These are phyloP conservation scores for Rhynchomys soricoides DNA, from an alignment of 2,113 vertebrate species.

Conservation along the genomic window DNA sequence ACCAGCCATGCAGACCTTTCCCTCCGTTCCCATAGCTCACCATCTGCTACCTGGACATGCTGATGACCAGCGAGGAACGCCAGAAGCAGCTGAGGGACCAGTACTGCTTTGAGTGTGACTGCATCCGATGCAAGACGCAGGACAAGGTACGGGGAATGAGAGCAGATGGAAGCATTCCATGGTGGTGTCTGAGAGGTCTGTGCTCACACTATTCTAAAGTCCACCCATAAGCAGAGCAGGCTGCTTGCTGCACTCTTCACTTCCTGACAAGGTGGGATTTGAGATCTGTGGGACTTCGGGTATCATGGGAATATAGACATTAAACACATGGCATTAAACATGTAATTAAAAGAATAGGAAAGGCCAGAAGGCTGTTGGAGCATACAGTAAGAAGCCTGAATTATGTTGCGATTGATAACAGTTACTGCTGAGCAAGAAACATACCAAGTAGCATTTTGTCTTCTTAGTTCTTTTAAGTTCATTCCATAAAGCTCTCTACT, in stretches of 20 bases:
- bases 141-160: slow-evolving; percentile 86
- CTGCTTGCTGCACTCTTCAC: not conserved
- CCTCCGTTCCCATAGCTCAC: slow-evolving; percentile 85
- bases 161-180: not conserved
- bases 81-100: slow-evolving; percentile 87
- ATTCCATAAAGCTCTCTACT: not conserved
- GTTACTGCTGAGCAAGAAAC: not conserved
- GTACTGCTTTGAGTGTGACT: slow-evolving; percentile 92
- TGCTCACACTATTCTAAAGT: not conserved
- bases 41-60: slow-evolving; percentile 91
- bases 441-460: not conserved
- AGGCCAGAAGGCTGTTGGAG: not conserved
- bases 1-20: not conserved
- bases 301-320: not conserved
- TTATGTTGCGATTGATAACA: not conserved
- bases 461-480: not conserved
- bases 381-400: not conserved
- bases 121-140: slow-evolving; percentile 85
- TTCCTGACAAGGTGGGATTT: not conserved
- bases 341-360: not conserved
- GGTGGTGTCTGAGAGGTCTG: not conserved
- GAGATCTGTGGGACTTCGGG: not conserved
- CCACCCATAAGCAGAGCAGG: not conserved
- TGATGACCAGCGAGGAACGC: slow-evolving; percentile 87
- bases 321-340: not conserved